Base-by-base conservation (phyloP, 1,140 invertebrate species). In the Aphaenogaster floridana region DNA sequence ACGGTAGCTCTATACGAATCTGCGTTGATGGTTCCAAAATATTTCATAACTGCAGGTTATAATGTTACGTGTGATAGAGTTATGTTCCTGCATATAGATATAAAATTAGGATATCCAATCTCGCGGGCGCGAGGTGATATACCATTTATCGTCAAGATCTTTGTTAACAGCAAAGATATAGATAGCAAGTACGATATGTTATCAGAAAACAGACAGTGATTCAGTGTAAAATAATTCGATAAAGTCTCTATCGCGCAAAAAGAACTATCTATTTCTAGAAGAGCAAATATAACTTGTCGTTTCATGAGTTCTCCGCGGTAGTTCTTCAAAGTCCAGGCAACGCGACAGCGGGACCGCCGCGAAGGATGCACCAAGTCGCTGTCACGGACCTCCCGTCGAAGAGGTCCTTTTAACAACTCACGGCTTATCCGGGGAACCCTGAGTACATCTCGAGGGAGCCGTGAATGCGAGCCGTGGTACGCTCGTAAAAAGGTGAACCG, bases 401-500 rank as follows among this genome's bases (percentile, higher is more conserved):
- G 80, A 63, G 89, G 71, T 90, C 81, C 86, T 90, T 86, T 88
- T 86, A 88, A 90, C 89, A 91, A 83, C 88, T 86, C 83, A 34
- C 64, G 57, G 8, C 74, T 84, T 76, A 89, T 87, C 78, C 86
- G 68, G 48, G 39, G 78, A 69, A 59, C 81, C 85, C 54, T 48
- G 64, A 77, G 66, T 90, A 90, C 77, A 74, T 90, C 87, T 90
- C 83, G 89, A 74, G 87, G 76, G 83, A 61, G 74, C 89, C 78
- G 74, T 89, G 89, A 91, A 92, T 90, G 90, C 83, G 86, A 92
- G 90, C 83, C 76, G 69, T 81, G 86, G 74, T 71, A 86, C 76
- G 90, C 92, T 93, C 92, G 92, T 93, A 93, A 94, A 94, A 90
- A 92, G 90, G 76, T 90, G 90, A 88, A 83, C 86, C 91, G 91